Conservation (phyloP, 2,113 vertebrate species). For the Marcusenius ussheri region DNA sequence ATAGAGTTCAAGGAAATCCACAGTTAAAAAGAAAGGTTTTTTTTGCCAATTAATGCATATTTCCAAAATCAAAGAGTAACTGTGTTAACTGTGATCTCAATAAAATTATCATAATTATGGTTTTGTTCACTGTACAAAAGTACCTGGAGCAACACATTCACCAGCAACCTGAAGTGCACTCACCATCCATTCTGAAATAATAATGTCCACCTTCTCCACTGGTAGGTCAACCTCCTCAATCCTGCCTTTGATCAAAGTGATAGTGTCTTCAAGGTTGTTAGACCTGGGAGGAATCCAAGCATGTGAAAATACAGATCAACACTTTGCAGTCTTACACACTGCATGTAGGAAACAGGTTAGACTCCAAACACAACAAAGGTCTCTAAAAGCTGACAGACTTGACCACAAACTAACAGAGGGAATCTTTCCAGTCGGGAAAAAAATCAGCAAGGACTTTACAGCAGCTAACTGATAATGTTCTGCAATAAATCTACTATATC, state of each 20-base stretch:
- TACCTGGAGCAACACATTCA: not conserved
- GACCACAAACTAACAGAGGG: not conserved
- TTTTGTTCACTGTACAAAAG: not conserved
- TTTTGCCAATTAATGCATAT: not conserved
- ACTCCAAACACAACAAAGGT: not conserved
- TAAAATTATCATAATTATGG: not conserved
- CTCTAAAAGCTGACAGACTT: not conserved
- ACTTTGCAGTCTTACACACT: not conserved
- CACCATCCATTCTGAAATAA: conserved; percentile 99
- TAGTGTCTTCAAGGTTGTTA: conserved; percentile 77
- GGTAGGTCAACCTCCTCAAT: conserved; percentile 87
- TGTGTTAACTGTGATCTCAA: not conserved
- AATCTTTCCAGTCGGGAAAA: not conserved
- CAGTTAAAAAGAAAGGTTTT: not conserved
- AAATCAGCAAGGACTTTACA: not conserved
- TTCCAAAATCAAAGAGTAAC: not conserved
- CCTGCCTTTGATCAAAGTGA: conserved; percentile 84
- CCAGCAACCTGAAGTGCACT: conserved; percentile 44
- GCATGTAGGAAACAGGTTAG: not conserved
- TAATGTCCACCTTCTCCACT: conserved; percentile 85
- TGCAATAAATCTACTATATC: not conserved
- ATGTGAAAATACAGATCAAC: not conserved
- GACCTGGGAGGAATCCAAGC: conserved; percentile 54
- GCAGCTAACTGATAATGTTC: not conserved
- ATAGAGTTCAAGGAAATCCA: not conserved